Conservation (phyloP, 2,888 invertebrate genomes). For the Catotricha subobsoleta region DNA sequence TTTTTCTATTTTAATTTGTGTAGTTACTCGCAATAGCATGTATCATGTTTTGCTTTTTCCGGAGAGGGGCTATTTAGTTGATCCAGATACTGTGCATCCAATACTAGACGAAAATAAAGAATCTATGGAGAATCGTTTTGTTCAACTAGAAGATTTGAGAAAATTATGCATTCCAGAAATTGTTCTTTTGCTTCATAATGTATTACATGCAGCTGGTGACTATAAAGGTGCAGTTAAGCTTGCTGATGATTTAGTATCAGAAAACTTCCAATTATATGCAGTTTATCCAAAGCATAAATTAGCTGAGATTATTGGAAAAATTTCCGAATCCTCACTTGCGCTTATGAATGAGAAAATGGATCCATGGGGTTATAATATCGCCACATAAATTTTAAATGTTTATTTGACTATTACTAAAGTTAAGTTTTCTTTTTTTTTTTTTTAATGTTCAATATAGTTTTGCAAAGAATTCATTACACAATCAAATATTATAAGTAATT, state of each 20-base stretch:
- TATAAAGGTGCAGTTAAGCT: conserved; percentile 62
- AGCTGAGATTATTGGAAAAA: conserved; percentile 53
- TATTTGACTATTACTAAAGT: too few relatives aligned
- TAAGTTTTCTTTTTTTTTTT: too few relatives aligned
- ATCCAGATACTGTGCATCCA: conserved; percentile 32
- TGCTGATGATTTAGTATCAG: conserved; percentile 61
- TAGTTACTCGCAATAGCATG: conserved; percentile 58
- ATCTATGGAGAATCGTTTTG: conserved; percentile 35
- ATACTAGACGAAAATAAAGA: conserved; percentile 29
- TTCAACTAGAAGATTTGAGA: conserved; percentile 55
- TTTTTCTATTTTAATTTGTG: conserved; percentile 15
- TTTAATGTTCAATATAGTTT: too few relatives aligned
- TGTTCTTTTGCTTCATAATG: conserved; percentile 55
- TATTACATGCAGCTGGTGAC: conserved; percentile 57
- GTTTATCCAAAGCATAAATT: conserved; percentile 63
- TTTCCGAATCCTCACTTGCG: conserved; percentile 59
- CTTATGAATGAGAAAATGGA: conserved; percentile 61
- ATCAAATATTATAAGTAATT: too few relatives aligned
- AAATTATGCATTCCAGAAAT: conserved; percentile 72
- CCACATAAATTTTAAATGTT: conserved; percentile 15
- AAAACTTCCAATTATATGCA: conserved; percentile 61
- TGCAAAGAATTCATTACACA: too few relatives aligned
- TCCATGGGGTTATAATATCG: conserved; percentile 55
- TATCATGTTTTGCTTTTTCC: conserved; percentile 80
- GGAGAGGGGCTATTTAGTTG: conserved; percentile 77